A percentile compares a stretch with the other conserved stretches of the same genome.
Evolutionary conservation across 2,797 vertebrate genomes (phyloP).

Genomic region (Gastrophryne carolinensis): DNA sequence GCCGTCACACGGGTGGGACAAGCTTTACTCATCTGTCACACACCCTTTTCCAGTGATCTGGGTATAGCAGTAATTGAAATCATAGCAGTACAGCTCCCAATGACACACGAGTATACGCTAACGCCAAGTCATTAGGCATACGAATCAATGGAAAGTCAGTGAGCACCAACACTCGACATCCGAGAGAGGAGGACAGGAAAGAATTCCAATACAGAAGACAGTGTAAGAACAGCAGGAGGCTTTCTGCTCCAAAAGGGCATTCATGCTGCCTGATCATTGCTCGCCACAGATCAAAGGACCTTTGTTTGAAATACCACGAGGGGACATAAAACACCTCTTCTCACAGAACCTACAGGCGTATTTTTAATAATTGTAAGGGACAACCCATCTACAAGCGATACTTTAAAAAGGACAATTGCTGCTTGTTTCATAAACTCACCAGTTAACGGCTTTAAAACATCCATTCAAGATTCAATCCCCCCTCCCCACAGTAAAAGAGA

Average conservation of each 20-base stretch:
- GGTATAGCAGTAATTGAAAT: background rate
- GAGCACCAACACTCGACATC: background rate
- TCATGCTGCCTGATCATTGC: background rate
- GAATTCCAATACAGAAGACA: background rate
- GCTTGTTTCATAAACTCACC: too few relatives aligned
- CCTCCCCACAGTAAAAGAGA: too few relatives aligned
- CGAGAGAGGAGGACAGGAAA: background rate
- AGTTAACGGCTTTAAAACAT: too few relatives aligned
- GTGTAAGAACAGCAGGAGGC: background rate
- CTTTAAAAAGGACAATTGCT: too few relatives aligned
- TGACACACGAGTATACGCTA: background rate
- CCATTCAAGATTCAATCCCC: too few relatives aligned
- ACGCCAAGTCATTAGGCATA: background rate
- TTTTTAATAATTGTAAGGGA: too few relatives aligned
- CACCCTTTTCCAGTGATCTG: background rate
- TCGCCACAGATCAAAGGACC: too few relatives aligned
- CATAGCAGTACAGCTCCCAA: background rate
- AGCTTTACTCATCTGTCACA: background rate
- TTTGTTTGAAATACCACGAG: too few relatives aligned
- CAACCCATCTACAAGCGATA: too few relatives aligned
- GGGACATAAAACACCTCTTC: too few relatives aligned
- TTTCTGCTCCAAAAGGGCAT: background rate
- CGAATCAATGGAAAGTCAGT: background rate
- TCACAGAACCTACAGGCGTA: too few relatives aligned
- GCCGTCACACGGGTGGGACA: conserved; percentile 14